phyloP scores from a whole-genome alignment of 2,888 invertebrate species.

The Thereva nobilitata region DNA sequence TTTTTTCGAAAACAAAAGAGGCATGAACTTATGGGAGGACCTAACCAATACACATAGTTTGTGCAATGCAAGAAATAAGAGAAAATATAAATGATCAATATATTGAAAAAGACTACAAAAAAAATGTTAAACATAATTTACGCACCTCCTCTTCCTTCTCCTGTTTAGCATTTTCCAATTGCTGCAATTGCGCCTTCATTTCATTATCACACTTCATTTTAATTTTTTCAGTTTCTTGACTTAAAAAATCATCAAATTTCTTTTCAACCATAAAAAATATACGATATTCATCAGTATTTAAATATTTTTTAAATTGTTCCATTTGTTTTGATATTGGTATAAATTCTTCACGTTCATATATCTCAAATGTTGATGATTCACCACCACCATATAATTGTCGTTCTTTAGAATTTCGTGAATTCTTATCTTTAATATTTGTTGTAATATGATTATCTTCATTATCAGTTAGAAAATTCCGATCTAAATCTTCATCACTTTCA shows the following conservation, averaged over 20 bases:
- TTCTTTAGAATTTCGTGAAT: constrained; percentile 52
- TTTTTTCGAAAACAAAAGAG: too few species aligned
- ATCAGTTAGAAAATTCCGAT: constrained; percentile 53
- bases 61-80: too few species aligned
- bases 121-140: constrained; percentile 36
- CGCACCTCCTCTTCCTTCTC: constrained; percentile 62
- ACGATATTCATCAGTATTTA: constrained; percentile 55
- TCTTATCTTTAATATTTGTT: not conserved
- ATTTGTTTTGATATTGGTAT: constrained; percentile 53
- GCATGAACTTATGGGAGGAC: too few species aligned
- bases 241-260: constrained; percentile 62
- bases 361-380: constrained; percentile 3
- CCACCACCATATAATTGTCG: constrained; percentile 46
- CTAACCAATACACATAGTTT: too few species aligned
- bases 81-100: not conserved
- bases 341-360: constrained; percentile 13
- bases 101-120: not conserved
- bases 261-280: constrained; percentile 59
- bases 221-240: constrained; percentile 62
- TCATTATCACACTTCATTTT: constrained; percentile 53
- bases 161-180: constrained; percentile 64
- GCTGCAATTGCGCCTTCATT: constrained; percentile 51
- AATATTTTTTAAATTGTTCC: constrained; percentile 55
- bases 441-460: constrained; percentile 51
- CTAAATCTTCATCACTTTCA: constrained; percentile 56